Evolutionary conservation across 2,113 vertebrate species (phyloP).

Genomic region (Callipepla californica): DNA sequence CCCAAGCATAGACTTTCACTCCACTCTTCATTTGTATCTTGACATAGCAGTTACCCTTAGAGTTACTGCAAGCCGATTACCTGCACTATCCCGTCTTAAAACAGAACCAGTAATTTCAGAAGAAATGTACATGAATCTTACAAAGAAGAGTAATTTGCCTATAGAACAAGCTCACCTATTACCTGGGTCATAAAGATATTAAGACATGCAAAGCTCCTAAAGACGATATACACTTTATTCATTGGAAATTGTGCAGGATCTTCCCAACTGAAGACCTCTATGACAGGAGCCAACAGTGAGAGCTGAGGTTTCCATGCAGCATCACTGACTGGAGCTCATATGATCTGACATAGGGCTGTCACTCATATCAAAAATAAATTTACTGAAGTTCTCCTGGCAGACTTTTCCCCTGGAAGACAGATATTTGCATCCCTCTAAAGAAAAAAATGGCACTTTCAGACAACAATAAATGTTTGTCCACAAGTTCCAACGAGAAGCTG

Average conservation of each 20-base stretch:
- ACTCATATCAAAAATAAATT: neutral
- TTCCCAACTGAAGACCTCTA: neutral
- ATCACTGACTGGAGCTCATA: neutral
- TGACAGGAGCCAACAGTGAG: neutral
- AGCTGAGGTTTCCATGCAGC: neutral
- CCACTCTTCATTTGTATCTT: neutral
- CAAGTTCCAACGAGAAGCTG: neutral
- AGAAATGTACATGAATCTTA: neutral
- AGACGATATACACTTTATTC: fast-evolving
- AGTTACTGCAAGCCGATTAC: neutral
- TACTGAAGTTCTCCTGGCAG: neutral
- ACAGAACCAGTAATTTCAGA: neutral
- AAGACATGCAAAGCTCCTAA: neutral
- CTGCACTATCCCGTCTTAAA: neutral
- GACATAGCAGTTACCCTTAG: neutral
- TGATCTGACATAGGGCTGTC: neutral
- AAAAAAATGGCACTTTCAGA: neutral
- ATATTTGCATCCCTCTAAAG: neutral
- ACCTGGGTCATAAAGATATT: neutral
- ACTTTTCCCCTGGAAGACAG: neutral
- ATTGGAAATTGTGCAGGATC: neutral
- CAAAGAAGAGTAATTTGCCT: neutral
- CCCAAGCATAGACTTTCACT: neutral
- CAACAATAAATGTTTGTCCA: neutral
- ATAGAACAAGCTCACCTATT: neutral